phyloP scores from a whole-genome alignment of 2,113 vertebrate genomes.

The Theristicus caerulescens region DNA sequence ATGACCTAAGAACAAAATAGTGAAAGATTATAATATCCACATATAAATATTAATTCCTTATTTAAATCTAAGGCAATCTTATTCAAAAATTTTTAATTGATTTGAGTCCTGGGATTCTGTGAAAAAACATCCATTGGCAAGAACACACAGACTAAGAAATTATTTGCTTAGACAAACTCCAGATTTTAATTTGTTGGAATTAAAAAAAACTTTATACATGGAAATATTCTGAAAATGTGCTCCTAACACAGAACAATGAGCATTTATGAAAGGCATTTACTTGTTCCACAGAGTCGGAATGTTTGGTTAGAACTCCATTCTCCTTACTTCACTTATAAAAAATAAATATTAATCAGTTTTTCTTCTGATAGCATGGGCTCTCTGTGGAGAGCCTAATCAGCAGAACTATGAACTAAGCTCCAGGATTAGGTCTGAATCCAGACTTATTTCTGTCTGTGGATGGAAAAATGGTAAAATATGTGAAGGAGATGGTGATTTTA shows the following conservation, averaged over 20 bases:
- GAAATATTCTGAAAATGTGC: background rate
- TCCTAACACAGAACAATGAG: background rate
- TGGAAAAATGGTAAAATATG: background rate
- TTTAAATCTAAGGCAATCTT: background rate
- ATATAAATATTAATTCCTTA: background rate
- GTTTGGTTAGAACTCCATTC: background rate
- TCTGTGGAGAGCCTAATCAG: background rate
- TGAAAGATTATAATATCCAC: background rate
- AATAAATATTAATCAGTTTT: background rate
- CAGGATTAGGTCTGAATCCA: background rate
- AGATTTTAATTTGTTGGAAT: background rate
- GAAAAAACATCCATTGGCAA: background rate
- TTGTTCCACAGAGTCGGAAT: background rate
- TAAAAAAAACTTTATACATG: background rate
- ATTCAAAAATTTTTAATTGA: accelerated
- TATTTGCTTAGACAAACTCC: background rate
- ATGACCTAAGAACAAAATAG: background rate
- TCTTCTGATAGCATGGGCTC: background rate
- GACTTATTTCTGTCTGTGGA: background rate
- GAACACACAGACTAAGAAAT: background rate
- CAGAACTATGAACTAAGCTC: background rate
- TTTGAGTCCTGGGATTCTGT: background rate
- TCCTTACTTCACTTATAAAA: background rate
- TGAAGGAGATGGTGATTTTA: background rate
- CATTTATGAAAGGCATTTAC: background rate